phyloP scores from a whole-genome alignment of 2,888 invertebrate species.

The Agapostemon virescens region DNA sequence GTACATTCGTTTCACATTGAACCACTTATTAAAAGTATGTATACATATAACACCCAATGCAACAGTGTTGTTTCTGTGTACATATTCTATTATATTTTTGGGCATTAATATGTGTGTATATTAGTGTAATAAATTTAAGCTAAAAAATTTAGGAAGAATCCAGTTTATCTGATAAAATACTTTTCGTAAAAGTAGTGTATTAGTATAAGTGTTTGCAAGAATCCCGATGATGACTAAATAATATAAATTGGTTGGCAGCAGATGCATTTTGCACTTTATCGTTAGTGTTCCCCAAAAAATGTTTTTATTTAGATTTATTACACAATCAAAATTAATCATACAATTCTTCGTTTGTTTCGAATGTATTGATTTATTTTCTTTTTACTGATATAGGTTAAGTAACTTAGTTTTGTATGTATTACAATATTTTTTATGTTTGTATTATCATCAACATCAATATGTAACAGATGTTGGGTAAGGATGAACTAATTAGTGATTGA shows the following conservation, averaged over 20 bases:
- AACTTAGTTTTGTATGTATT: slow-evolving; percentile 18
- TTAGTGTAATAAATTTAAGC: not conserved
- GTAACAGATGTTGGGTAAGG: slow-evolving; percentile 19
- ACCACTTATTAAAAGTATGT: slow-evolving; percentile 17
- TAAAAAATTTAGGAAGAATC: not conserved
- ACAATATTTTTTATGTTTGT: slow-evolving; percentile 10
- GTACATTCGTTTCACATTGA: slow-evolving; percentile 14
- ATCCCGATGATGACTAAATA: slow-evolving; percentile 28
- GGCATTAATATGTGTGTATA: slow-evolving; percentile 19
- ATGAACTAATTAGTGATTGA: slow-evolving; percentile 10
- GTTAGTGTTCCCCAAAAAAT: slow-evolving; percentile 41
- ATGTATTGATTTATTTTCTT: slow-evolving; percentile 9
- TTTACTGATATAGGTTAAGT: slow-evolving; percentile 44
- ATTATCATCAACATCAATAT: not conserved
- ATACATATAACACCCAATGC: not conserved
- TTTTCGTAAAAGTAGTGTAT: slow-evolving; percentile 16
- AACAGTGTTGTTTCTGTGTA: slow-evolving; percentile 6
- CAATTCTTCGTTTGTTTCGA: not conserved
- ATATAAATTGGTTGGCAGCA: slow-evolving; percentile 33
- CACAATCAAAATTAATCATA: slow-evolving; percentile 2
- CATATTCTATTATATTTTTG: slow-evolving; percentile 11
- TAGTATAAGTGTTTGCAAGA: slow-evolving; percentile 10
- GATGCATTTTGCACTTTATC: slow-evolving; percentile 47
- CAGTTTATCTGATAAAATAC: slow-evolving; percentile 22
- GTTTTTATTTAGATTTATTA: slow-evolving; percentile 8